These are phyloP conservation scores for Neostethus bicornis DNA, from an alignment of 2,797 vertebrate genomes.

Conservation along the genomic window DNA sequence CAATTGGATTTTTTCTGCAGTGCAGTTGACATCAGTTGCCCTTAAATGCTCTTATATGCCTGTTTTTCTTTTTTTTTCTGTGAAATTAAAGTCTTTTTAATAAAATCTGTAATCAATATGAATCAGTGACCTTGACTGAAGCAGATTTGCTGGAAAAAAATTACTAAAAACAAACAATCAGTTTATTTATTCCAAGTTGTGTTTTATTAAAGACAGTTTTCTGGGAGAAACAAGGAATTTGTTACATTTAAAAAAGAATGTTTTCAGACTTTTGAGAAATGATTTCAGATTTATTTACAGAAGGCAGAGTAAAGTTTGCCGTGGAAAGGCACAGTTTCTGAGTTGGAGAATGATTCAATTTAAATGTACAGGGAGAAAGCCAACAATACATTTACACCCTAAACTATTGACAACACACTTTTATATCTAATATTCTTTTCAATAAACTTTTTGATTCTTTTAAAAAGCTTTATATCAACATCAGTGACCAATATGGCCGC, in stretches of 20 bases:
- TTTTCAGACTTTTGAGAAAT: not conserved
- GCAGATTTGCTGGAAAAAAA: too few species aligned
- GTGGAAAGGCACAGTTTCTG: conserved; percentile 64
- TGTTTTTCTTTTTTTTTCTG: conserved; percentile 78
- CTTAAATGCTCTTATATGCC: conserved; percentile 87
- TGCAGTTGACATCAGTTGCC: conserved; percentile 85
- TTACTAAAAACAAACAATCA: not conserved
- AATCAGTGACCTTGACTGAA: conserved; percentile 23
- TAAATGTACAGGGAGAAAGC: conserved; percentile 22
- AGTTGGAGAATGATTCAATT: not conserved
- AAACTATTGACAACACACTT: not conserved
- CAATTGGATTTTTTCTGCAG: conserved; percentile 73
- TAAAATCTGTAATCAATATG: conserved; percentile 79
- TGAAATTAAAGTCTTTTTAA: conserved; percentile 81
- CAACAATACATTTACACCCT: conserved; percentile 11
- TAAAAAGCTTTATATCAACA: conserved; percentile 1
- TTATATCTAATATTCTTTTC: conserved; percentile 2
- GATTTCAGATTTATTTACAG: conserved; percentile 59
- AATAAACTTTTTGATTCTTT: conserved; percentile 3
- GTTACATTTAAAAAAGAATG: not conserved
- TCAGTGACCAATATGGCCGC: conserved; percentile 49
- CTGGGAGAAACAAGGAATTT: not conserved
- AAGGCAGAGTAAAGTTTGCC: conserved; percentile 22
- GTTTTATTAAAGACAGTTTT: conserved; percentile 5
- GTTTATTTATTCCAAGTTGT: not conserved